Percentiles rank a stretch among this genome's conserved stretches.
These are phyloP conservation scores for Heliconius hermathena DNA, from an alignment of 1,140 invertebrate species.

Conservation along the genomic window DNA sequence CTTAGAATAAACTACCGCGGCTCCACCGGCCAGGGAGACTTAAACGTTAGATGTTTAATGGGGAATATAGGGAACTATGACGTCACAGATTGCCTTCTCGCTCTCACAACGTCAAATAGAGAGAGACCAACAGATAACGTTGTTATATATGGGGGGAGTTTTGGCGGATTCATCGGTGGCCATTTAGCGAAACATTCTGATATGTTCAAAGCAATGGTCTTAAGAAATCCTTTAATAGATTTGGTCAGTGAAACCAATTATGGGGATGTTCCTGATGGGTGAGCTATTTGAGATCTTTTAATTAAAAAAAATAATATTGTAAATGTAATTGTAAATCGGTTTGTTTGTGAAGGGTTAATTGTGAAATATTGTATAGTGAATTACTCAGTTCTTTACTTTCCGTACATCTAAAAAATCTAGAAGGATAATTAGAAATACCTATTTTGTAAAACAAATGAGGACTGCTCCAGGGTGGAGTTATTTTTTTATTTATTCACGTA, in stretches of 20 bases:
- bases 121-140: constrained; percentile 42
- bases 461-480: no score
- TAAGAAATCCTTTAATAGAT: constrained; percentile 74
- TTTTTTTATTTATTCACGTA: no score
- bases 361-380: no score
- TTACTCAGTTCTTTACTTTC: no score
- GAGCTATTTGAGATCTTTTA: no score
- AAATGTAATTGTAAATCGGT: no score
- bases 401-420: no score
- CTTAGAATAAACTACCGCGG: constrained; percentile 89
- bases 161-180: constrained; percentile 58
- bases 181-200: constrained; percentile 62
- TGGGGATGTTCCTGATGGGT: no score
- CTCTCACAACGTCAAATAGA: constrained; percentile 54
- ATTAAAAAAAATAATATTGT: no score
- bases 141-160: constrained; percentile 64
- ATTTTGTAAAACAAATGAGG: no score
- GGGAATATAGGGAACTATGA: constrained; percentile 86
- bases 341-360: no score
- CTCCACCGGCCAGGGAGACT: constrained; percentile 86
- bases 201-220: constrained; percentile 62
- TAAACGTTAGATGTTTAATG: constrained; percentile 83
- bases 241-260: constrained; percentile 30
- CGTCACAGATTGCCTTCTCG: constrained; percentile 84
- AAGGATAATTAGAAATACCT: no score